Percentiles rank a stretch among this genome's conserved stretches.
Conservation (phyloP, 2,113 vertebrate species). For the Tichodroma muraria region DNA sequence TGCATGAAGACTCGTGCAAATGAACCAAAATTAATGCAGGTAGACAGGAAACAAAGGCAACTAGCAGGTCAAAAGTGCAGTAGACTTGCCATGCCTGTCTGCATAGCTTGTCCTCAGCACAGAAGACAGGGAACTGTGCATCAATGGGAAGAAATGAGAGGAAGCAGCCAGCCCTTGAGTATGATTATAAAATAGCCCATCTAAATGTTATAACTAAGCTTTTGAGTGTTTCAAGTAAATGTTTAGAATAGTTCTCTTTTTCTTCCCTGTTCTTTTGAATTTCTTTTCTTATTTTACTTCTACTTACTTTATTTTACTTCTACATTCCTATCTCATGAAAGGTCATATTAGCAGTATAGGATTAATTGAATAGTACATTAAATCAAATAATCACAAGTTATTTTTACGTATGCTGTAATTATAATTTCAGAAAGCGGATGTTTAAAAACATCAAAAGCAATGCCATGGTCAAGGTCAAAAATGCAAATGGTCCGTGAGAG, state of each 20-base stretch:
- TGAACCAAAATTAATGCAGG: constrained; percentile 40
- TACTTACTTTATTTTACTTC: neutral
- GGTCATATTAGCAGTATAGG: neutral
- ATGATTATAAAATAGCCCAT: neutral
- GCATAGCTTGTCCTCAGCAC: neutral
- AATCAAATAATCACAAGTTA: neutral
- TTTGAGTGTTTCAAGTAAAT: neutral
- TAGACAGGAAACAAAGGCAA: constrained; percentile 42
- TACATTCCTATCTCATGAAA: neutral
- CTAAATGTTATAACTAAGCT: neutral
- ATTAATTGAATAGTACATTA: neutral
- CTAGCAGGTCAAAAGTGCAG: constrained; percentile 49
- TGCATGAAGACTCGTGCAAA: neutral
- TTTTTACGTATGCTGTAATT: neutral
- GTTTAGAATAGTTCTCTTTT: neutral
- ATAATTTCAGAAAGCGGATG: neutral
- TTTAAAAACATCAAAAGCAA: neutral
- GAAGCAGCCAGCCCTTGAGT: neutral
- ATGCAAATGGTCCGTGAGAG: neutral
- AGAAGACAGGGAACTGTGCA: neutral
- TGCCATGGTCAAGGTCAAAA: neutral
- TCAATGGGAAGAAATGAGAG: neutral
- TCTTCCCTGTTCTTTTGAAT: neutral
- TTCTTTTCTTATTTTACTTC: neutral
- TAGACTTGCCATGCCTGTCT: constrained; percentile 24